phyloP scores from a whole-genome alignment of 2,797 vertebrate species.

The Smutsia temminckii region DNA sequence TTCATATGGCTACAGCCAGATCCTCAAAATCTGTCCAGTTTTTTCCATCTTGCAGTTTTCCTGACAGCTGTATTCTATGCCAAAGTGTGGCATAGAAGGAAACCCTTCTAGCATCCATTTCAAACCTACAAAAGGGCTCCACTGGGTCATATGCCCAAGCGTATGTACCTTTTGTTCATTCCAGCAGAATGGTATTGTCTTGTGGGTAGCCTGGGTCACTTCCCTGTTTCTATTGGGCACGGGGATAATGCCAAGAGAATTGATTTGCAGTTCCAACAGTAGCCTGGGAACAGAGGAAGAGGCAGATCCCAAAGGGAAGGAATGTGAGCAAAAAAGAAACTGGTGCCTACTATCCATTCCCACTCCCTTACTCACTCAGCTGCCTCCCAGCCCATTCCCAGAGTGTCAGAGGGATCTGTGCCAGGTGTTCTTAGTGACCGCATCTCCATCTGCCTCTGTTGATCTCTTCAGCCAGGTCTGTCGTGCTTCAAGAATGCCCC shows the following conservation, averaged over 20 bases:
- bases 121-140: not conserved
- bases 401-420: rapidly evolving
- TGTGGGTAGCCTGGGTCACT: not conserved
- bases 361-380: not conserved
- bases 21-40: not conserved
- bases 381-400: not conserved
- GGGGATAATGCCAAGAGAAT: rapidly evolving
- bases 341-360: too few relatives aligned
- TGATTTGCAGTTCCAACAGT: not conserved
- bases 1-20: not conserved
- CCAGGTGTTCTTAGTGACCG: not conserved
- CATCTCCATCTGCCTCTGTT: too few relatives aligned
- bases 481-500: not conserved
- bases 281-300: not conserved
- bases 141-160: not conserved
- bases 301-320: not conserved
- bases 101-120: not conserved
- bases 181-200: not conserved
- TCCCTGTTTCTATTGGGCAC: not conserved
- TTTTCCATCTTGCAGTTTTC: not conserved
- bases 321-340: not conserved
- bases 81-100: not conserved
- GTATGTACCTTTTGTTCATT: not conserved
- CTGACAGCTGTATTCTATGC: not conserved
- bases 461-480: too few relatives aligned